These are phyloP conservation scores for Rhinolophus ferrumequinum DNA, from an alignment of 2,113 vertebrate genomes.

Conservation along the genomic window DNA sequence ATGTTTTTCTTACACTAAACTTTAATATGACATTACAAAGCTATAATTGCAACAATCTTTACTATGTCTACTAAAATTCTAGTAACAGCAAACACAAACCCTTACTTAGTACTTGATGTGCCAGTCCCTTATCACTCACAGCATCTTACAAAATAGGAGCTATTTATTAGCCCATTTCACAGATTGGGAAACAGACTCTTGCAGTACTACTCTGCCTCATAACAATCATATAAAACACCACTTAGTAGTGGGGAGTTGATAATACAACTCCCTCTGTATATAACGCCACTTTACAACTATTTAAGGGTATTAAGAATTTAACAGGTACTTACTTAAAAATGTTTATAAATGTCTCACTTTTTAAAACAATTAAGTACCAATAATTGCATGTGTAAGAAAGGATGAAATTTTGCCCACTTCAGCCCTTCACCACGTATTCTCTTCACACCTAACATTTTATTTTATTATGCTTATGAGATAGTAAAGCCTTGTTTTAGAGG, in stretches of 20 bases:
- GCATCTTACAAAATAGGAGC: neutral
- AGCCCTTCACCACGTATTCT: neutral
- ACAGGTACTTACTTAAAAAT: neutral
- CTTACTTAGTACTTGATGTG: neutral
- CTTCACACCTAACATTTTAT: neutral
- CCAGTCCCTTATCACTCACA: neutral
- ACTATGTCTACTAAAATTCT: neutral
- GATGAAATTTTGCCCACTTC: neutral
- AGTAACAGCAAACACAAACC: conserved; percentile 16
- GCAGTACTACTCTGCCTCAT: neutral
- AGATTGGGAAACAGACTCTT: neutral
- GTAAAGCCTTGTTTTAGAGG: neutral
- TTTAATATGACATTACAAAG: neutral
- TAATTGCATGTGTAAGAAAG: neutral
- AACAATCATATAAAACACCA: neutral
- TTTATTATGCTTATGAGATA: neutral
- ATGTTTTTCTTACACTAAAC: neutral
- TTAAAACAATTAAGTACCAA: conserved; percentile 34
- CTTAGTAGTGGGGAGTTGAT: neutral
- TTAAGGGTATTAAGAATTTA: neutral
- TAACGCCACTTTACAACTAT: neutral
- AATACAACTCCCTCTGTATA: neutral
- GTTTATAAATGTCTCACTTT: conserved; percentile 34
- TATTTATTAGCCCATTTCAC: neutral
- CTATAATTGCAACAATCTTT: neutral